Evolutionary conservation across 1,140 invertebrate genomes (phyloP).

Genomic region (Ptiloglossa arizonensis): DNA sequence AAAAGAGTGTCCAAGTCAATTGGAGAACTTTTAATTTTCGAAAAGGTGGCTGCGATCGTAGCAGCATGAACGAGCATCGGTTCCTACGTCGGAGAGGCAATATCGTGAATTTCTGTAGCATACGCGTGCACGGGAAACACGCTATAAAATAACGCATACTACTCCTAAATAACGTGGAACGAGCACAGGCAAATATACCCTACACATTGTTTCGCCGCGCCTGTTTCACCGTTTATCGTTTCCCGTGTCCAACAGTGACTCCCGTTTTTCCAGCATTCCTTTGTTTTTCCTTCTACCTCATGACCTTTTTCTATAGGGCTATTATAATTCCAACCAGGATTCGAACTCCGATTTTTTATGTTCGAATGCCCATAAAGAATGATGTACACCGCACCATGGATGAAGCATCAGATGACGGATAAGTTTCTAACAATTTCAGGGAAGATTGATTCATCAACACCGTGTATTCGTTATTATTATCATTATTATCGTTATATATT

Average conservation of each 20-base stretch:
- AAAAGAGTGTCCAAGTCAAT: background rate
- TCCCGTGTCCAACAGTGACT: constrained; percentile 19
- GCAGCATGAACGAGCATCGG: background rate
- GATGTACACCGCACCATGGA: background rate
- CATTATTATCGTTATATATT: no score
- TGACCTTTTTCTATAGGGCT: constrained; percentile 25
- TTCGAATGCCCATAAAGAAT: constrained; percentile 8
- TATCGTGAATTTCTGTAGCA: constrained; percentile 42
- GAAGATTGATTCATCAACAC: no score
- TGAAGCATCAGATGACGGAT: background rate
- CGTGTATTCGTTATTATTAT: background rate
- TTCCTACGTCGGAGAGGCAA: constrained; percentile 21
- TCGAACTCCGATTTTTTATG: constrained; percentile 12
- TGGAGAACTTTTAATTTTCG: constrained; percentile 58
- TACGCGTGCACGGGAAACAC: constrained; percentile 46
- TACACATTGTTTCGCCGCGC: constrained; percentile 34
- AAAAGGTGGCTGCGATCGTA: constrained; percentile 22
- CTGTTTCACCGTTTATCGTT: constrained; percentile 30
- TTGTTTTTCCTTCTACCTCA: constrained; percentile 15
- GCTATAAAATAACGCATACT: constrained; percentile 43
- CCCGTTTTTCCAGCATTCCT: constrained; percentile 14
- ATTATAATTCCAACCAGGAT: constrained; percentile 9
- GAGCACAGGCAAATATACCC: constrained; percentile 35
- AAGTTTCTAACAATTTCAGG: background rate
- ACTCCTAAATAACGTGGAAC: constrained; percentile 36